Evolutionary conservation across 2,888 invertebrate genomes (phyloP).

Genomic region (Liodrosophila aerea): DNA sequence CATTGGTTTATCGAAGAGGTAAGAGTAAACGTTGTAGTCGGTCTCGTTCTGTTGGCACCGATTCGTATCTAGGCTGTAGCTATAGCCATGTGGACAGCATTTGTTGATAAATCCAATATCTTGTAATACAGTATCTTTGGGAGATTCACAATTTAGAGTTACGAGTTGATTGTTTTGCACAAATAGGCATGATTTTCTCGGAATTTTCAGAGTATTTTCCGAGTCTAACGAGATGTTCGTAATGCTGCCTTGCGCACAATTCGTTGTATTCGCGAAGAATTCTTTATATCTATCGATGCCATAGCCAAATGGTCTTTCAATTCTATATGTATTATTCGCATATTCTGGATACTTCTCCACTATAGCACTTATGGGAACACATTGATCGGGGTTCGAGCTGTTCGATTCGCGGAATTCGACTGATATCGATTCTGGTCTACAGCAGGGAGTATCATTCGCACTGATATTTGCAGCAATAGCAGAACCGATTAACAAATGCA

Average conservation of each 20-base stretch:
- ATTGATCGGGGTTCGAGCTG: not conserved
- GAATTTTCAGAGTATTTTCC: constrained; percentile 16
- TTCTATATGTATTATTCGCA: constrained; percentile 2
- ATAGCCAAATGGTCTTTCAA: constrained; percentile 33
- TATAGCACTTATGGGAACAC: constrained; percentile 1
- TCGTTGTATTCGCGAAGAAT: not conserved
- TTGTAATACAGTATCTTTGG: constrained; percentile 36
- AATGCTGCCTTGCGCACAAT: constrained; percentile 7
- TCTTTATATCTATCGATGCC: constrained; percentile 4
- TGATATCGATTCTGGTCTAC: constrained; percentile 26
- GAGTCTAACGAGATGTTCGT: constrained; percentile 22
- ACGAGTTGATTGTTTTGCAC: constrained; percentile 53
- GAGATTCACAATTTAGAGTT: constrained; percentile 55
- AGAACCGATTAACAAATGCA: constrained; percentile 45
- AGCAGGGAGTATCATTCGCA: constrained; percentile 33
- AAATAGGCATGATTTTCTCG: constrained; percentile 56
- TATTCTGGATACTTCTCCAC: too few relatives aligned
- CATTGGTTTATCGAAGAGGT: constrained; percentile 62
- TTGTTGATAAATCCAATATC: constrained; percentile 73
- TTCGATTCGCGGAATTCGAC: too few relatives aligned
- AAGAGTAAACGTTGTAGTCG: constrained; percentile 61
- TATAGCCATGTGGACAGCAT: constrained; percentile 77
- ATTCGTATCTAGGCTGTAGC: constrained; percentile 59
- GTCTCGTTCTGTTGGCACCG: constrained; percentile 56
- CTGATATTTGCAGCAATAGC: constrained; percentile 23